Evolutionary conservation across 53 echinoderm and acorn worm species (phyloP).

Genomic region (Arbacia lixula): DNA sequence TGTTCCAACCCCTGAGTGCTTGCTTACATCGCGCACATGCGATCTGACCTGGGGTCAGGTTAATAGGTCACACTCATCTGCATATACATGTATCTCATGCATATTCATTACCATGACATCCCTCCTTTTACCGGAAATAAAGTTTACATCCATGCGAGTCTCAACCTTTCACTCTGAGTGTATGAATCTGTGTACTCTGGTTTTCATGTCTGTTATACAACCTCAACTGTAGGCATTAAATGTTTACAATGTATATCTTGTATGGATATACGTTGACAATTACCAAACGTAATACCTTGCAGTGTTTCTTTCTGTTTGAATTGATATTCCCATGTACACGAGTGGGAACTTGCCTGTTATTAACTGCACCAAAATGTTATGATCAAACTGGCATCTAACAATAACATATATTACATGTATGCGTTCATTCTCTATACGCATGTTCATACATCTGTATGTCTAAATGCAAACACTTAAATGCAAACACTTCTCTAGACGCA

Average conservation of each 20-base stretch:
- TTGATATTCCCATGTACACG: background rate
- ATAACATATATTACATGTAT: background rate
- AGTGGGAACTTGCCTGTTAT: background rate
- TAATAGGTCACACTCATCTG: background rate
- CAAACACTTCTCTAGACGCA: constrained; percentile 40
- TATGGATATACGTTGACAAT: too few relatives aligned
- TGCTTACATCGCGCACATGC: background rate
- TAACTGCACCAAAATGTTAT: background rate
- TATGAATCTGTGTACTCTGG: background rate
- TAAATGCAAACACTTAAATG: background rate
- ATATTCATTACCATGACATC: background rate
- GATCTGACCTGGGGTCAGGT: too few relatives aligned
- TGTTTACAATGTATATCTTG: background rate
- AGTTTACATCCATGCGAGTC: background rate
- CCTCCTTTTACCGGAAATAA: background rate
- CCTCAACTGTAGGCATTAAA: background rate
- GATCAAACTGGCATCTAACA: background rate
- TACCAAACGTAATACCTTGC: background rate
- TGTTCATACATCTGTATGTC: background rate
- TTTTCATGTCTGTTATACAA: background rate
- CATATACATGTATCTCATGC: background rate
- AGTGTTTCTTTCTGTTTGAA: background rate
- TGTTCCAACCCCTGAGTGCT: background rate
- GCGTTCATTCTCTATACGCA: background rate
- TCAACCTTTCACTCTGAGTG: background rate